Conservation (phyloP, 1,140 invertebrate genomes). For the Mactra quadrangularis region DNA sequence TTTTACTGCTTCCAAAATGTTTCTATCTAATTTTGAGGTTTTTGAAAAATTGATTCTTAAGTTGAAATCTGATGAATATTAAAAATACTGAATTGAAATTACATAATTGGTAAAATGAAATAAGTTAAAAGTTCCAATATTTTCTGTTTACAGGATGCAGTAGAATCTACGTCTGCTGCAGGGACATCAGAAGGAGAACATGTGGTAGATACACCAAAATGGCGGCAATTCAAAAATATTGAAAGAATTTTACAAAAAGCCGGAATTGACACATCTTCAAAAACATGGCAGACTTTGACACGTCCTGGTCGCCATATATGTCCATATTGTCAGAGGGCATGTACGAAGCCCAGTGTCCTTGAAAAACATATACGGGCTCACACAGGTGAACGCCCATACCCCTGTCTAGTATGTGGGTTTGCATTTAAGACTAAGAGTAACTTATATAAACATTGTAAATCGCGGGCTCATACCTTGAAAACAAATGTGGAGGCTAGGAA, state of each 20-base stretch:
- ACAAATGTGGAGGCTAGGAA: slow-evolving; percentile 55
- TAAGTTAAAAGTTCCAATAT: too few species aligned
- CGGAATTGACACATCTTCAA: slow-evolving; percentile 47
- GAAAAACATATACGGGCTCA: slow-evolving; percentile 94
- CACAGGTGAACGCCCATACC: slow-evolving; percentile 96
- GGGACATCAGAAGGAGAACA: not conserved
- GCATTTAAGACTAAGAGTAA: slow-evolving; percentile 98
- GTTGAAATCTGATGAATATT: too few species aligned
- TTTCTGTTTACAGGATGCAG: too few species aligned
- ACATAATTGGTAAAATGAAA: too few species aligned
- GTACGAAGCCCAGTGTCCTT: slow-evolving; percentile 96
- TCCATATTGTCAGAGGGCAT: slow-evolving; percentile 93
- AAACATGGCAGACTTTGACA: slow-evolving; percentile 72
- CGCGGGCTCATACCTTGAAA: slow-evolving; percentile 88
- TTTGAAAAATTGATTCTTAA: too few species aligned
- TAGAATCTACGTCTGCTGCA: not conserved
- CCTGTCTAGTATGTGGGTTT: slow-evolving; percentile 94
- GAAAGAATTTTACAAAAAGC: slow-evolving; percentile 50
- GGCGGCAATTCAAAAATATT: slow-evolving; percentile 40
- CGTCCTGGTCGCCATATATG: slow-evolving; percentile 89
- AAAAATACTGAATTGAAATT: too few species aligned
- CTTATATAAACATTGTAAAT: slow-evolving; percentile 95
- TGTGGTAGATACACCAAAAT: slow-evolving; percentile 10
- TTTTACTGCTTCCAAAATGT: too few species aligned
- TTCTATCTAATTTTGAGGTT: too few species aligned